Evolutionary conservation across 2,113 vertebrate genomes (phyloP), one percentile per base, ranked within the genome.

Genomic region (Cacatua alba): DNA sequence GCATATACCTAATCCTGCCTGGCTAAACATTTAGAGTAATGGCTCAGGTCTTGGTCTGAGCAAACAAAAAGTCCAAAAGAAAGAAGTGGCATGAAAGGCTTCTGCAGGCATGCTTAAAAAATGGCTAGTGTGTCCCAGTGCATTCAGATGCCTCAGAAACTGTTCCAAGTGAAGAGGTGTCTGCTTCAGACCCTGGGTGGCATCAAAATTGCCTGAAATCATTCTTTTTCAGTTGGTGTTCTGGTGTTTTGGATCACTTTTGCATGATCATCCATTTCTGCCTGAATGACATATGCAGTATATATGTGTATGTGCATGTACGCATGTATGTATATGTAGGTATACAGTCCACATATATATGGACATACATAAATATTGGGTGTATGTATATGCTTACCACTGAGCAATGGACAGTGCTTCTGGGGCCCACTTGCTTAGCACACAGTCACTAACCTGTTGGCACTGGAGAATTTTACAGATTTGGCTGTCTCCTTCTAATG

Each of bases 291-390:
- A 9, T 11, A 17, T 0, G 21, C 19, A 37, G 16, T 8, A 17
- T 28, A 4, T 11, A 7, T 13, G 4, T 4, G 3, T 8, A 11
- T 13, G 18, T 29, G 8, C 20, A 19, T 29, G 9, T 11, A 35
- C 12, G 14, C 44, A 29, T 29, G 5, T 1, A 5, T 13, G 8
- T 18, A 20, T 5, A 20, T 1, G 1, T 12, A 11, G 13, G 11
- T 17, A 44, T 17, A 6, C 26, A 33, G 23, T 25, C 9, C 1
- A 0, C 11, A 28, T 1, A 18, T 6, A 18, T 7, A 28, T 20
- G 28, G 41, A 3, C 2, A 15, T 8, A 17, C 3, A 17, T 3
- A 49, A 80, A 44, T 17, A 39, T 9, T 39, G 26, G 12, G 28
- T 37, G 14, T 5, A 7, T 5, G 2, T 7, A 17, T 39, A 10